Evolutionary conservation across 2,888 invertebrate species (phyloP), one percentile per base, ranked within the genome.

Genomic region (Hydriomena furcata): DNA sequence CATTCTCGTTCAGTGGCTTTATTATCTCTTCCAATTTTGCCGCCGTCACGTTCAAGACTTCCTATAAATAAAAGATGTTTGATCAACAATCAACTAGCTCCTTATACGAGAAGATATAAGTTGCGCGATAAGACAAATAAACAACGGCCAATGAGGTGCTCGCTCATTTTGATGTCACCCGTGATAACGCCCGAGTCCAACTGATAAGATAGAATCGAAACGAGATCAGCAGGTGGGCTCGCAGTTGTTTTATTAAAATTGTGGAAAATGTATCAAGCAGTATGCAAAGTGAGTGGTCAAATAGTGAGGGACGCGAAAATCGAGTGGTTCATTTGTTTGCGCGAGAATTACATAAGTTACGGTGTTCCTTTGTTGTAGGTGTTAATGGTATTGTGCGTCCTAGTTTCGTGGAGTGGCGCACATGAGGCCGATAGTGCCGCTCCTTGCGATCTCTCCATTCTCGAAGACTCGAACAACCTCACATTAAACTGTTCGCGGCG

Each of bases 21-120:
- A 92, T 86, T 66, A 92, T 86, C 68, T 91, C 92, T 60, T 93
- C 92, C 66, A 93, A 77, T 68, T 92, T 91, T 59, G 83, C 83
- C 63, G 91, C 90, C 58, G 93, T 91, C 69, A 92, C 90, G 61
- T 85, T 84, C 68, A 92, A 79, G 71, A 92, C 89, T 72, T 93
- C 93, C 93, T 93, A 80, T 79, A 91, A 83, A 74, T 69, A 78
- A 77, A 44, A 68, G 63, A 71, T 65, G 70, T 79, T 77, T 80
- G 68, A 73, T 44, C 44, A 44, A 72, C 73, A 77, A 78, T 71
- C 68, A 62, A 59, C 67, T 37, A 38, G 42, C 52, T 67, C 50
- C 35, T 41, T 34, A 27, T 66, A n/a, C n/a, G n/a, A n/a, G n/a
- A n/a, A 61, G 65, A 67, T 71, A 71, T 78, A 75, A 77, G 72